Evolutionary conservation across 2,797 vertebrate genomes (phyloP).

Genomic region (Hydrophis major): DNA sequence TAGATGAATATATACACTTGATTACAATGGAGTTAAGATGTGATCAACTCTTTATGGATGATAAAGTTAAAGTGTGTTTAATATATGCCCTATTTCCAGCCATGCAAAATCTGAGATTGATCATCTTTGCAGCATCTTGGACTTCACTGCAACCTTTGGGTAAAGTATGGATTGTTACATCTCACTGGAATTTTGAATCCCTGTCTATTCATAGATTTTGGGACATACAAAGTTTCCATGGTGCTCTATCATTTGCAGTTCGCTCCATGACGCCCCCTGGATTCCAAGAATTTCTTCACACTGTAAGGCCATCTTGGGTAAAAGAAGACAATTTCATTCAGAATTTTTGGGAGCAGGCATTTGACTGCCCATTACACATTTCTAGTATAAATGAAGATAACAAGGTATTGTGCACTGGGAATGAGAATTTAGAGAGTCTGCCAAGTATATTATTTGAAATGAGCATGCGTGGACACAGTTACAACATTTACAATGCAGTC

Average conservation of each 20-base stretch:
- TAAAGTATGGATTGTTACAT: slow-evolving; percentile 13
- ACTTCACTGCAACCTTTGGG: background rate
- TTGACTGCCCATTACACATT: background rate
- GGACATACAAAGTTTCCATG: background rate
- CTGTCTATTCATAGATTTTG: background rate
- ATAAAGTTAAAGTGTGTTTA: background rate
- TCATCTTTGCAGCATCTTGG: background rate
- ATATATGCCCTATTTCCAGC: background rate
- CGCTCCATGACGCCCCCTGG: background rate
- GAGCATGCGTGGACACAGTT: slow-evolving; percentile 2
- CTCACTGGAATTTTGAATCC: slow-evolving; percentile 1
- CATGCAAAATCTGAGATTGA: background rate
- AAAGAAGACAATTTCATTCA: slow-evolving; percentile 2
- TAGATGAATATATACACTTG: background rate
- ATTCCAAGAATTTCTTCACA: background rate
- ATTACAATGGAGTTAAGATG: background rate
- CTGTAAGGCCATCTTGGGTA: background rate
- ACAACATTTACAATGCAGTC: background rate
- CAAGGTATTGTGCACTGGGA: background rate
- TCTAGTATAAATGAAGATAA: background rate
- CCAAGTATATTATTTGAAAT: background rate
- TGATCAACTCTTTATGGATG: background rate
- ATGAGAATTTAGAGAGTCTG: background rate
- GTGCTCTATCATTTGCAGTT: background rate
- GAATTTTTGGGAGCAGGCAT: slow-evolving; percentile 12